Base-by-base conservation (phyloP, 2,113 vertebrate species). In the Pseudopodoces humilis region DNA sequence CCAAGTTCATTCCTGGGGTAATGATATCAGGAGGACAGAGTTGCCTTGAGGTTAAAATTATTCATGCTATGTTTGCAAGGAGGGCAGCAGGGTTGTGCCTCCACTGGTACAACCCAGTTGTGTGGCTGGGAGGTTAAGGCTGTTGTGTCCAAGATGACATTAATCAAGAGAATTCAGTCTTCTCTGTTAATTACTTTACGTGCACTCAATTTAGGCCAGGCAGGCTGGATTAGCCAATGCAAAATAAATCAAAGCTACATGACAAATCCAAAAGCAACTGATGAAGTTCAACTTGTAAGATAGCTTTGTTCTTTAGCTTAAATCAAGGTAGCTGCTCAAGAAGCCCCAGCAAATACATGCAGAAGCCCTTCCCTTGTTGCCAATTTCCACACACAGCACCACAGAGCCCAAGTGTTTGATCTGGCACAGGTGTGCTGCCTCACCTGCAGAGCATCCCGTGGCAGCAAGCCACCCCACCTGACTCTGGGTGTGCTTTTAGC, bases 241-340 rank as follows among this genome's bases (percentile, higher is more conserved):
- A 81, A 90, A 96, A 96, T 97, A 95, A 97, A 96, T 97, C 95
- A 96, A 93, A 97, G 88, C 90, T 94, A 75, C 86, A 37, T 82
- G 74, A 93, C 86, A 95, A 84, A 95, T 92, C 90, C 62, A 62
- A 94, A 90, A 95, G 86, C 64, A 88, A 16, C 64, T 78, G 90
- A 78, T n/a, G 11, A 78, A 95, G 85, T 94, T 93, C 82, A 92
- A 31, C 78, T 80, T 92, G 70, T 63, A 50, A 59, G 43, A 80
- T 55, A 46, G 80, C 88, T 92, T 95, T 95, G 91, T 89, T 94
- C 94, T 95, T 87, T 9, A 5, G 33, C 65, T 95, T 91, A 76
- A 62, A 87, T 89, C 43, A 35, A 37, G n/a, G 78, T 63, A 70
- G 23, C 59, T 91, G 50, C 67, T 89, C 58, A 18, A 65, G 90